Evolutionary conservation across 2,888 invertebrate genomes (phyloP), one percentile per base, ranked within the genome.

Genomic region (Bellardia pandia): DNA sequence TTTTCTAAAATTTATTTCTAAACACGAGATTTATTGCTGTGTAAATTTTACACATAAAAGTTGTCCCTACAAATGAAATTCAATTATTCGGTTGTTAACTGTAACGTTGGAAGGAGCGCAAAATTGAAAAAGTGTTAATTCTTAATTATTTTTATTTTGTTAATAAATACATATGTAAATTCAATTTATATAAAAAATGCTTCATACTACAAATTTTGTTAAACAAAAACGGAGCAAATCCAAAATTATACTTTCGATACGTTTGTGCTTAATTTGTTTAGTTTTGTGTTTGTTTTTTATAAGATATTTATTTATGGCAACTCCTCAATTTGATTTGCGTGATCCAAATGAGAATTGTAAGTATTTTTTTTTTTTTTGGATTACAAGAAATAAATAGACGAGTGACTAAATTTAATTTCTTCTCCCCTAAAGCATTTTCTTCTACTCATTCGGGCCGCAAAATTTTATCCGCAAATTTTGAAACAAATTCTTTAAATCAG

Each of bases 261-360:
- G 77, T 42, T 16, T 75, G 23, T 3, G 23, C 3, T 58, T 83
- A 23, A 51, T 79, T 14, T 42, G 16, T 4, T 0, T 23, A 7
- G 42, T 83, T 16, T 40, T 86, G 14, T 58, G 48, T 11, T 42
- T 82, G 23, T 82, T 68, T 68, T 81, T 62, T 83, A 11, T 79
- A 56, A 64, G 66, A 56, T 83, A 51, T 75, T 74, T 86, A 48
- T 23, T 64, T 14, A 2, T 53, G 11, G 48, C 16, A 11, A 11
- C 33, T 30, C 16, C 53, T 0, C 7, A 62, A 30, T 6, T 9
- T n/a, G 40, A 69, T 13, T 1, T 53, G 16, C 6, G 37, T 14
- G 13, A 66, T 40, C n/a, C 2, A 58, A 78, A 66, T 58, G 60
- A 23, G 64, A 74, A 81, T 82, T 75, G 76, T 87, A 69, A 75